Base-by-base conservation (phyloP, 2,888 invertebrate genomes). In the Mesorhabditis spiculigera region DNA sequence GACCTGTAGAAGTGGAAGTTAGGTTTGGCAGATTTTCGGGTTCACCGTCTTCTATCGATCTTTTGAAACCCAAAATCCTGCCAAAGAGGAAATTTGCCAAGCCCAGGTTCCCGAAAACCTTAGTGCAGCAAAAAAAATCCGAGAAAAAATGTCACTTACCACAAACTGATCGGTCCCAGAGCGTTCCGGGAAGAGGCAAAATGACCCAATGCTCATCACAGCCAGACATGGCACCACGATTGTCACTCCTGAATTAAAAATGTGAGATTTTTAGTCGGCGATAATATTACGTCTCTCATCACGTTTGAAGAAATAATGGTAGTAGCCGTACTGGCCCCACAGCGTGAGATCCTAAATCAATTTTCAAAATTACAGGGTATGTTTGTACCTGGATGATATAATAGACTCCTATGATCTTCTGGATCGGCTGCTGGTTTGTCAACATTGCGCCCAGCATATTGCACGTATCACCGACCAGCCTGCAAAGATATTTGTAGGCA, bases 371-470 rank as follows among this genome's bases (percentile, higher is more conserved):
- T 64, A 10, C 10, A 64, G 64, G 10, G 13, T 41, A 16, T 16
- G 8, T 63, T 28, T n/a, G 8, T 63, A 72, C 72, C 69, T 76
- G 76, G 63, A 82, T 63, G 58, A 85, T 85, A 72, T 85, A 85
- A 71, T 85, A 85, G 28, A 85, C 84, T 4, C 81, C 84, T 67
- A 85, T 85, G 67, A 85, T 82, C 72, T 85, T 81, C 70, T 85
- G 85, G 45, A 85, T 81, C 16, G 85, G 84, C 68, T 85, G 85
- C 67, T 85, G 85, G 63, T 85, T 80, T 3, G 87, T 87, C 8
- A 88, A 81, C 44, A 87, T 78, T 5, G 86, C 86, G 45, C 88
- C 88, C 13, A 83, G 68, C 75, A 87, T 82, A 76, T 88, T 87
- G 44, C 86, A 85, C 13, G 83, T 78, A 70, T 87, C 87, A 5